phyloP scores from a whole-genome alignment of 1,140 invertebrate species.

The Leptinotarsa defecta region DNA sequence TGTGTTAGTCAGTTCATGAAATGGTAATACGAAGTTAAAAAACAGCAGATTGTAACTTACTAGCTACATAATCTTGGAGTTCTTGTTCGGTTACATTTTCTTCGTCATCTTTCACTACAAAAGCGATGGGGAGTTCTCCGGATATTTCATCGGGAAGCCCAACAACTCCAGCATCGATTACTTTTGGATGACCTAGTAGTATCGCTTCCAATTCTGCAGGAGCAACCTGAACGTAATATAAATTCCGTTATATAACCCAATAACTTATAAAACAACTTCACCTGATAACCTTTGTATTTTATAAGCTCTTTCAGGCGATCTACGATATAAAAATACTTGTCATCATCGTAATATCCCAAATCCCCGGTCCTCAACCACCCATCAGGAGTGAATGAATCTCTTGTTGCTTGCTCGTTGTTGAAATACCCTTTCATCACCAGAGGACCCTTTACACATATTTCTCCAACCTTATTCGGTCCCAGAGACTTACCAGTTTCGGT shows the following conservation, averaged over 20 bases:
- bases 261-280: conserved; percentile 43
- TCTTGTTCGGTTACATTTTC: conserved; percentile 58
- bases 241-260: background rate
- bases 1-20: no score
- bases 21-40: no score
- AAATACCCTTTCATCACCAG: conserved; percentile 69
- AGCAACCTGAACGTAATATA: conserved; percentile 63
- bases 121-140: conserved; percentile 74
- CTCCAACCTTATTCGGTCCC: conserved; percentile 67
- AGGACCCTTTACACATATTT: conserved; percentile 70
- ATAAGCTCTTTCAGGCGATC: conserved; percentile 89
- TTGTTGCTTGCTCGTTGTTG: conserved; percentile 73
- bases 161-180: conserved; percentile 74
- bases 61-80: conserved; percentile 58
- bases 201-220: conserved; percentile 77
- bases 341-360: conserved; percentile 76
- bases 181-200: conserved; percentile 66
- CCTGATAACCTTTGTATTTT: conserved; percentile 79
- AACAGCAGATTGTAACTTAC: conserved; percentile 42
- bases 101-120: conserved; percentile 64
- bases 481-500: conserved; percentile 64
- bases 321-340: conserved; percentile 75
- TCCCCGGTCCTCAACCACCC: conserved; percentile 86
- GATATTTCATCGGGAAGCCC: conserved; percentile 67
- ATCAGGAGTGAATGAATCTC: conserved; percentile 68